Conservation (phyloP, 2,113 vertebrate species). For the Cryptotis parvus region DNA sequence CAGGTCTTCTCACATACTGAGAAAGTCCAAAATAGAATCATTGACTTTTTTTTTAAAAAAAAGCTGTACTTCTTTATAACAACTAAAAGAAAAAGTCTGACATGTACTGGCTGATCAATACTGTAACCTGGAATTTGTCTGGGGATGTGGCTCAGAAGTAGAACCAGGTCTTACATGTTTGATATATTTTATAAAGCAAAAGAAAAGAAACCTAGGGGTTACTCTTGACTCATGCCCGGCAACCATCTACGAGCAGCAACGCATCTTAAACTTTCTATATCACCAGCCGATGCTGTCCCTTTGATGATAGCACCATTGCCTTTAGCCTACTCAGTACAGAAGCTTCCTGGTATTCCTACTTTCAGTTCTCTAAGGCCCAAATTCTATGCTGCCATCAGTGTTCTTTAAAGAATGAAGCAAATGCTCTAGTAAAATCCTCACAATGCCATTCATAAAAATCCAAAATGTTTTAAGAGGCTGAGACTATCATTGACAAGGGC, state of each 20-base stretch:
- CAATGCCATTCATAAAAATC: neutral
- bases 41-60: neutral
- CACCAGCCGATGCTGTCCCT: neutral
- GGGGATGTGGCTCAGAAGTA: too few species aligned
- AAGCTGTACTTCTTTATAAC: neutral
- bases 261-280: neutral
- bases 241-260: neutral
- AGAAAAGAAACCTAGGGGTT: neutral
- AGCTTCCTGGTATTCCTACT: neutral
- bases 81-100: neutral
- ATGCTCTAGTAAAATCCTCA: neutral
- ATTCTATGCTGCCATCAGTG: neutral
- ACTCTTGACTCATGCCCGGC: neutral
- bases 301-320: neutral
- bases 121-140: too few species aligned
- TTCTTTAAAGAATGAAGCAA: neutral
- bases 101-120: neutral
- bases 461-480: neutral
- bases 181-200: too few species aligned
- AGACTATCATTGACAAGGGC: neutral
- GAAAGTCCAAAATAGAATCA: neutral
- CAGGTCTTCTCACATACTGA: neutral
- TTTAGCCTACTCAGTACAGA: neutral
- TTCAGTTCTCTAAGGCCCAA: neutral
- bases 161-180: too few species aligned